A percentile compares a stretch with the other conserved stretches of the same genome.
phyloP scores from a whole-genome alignment of 2,888 invertebrate species.

The Frankliniella fusca region DNA sequence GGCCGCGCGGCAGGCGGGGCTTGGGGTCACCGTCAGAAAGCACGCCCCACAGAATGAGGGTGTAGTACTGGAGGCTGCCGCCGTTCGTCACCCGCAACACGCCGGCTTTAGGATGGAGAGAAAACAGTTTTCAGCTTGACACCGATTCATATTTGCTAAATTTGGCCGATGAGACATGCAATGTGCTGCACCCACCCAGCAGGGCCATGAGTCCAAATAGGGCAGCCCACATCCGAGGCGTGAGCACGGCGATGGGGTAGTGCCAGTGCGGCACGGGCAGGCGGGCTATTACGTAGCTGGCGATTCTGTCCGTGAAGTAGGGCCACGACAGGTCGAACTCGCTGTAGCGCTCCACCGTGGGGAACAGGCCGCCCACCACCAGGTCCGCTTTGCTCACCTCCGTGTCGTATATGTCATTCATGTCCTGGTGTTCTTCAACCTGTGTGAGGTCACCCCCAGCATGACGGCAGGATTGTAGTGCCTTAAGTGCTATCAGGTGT shows the following conservation, averaged over 20 bases:
- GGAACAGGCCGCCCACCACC: not conserved
- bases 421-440: too few species aligned
- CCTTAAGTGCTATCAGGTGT: too few species aligned
- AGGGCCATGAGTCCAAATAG: not conserved
- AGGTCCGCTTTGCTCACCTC: not conserved
- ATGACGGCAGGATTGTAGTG: too few species aligned
- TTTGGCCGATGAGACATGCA: too few species aligned
- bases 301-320: not conserved
- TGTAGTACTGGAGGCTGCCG: not conserved
- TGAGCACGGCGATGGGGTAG: not conserved
- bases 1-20: not conserved
- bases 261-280: not conserved
- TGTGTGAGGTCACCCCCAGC: too few species aligned
- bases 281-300: not conserved
- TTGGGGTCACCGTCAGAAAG: not conserved
- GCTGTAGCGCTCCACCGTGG: not conserved
- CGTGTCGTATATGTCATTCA: not conserved
- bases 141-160: too few species aligned
- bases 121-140: too few species aligned
- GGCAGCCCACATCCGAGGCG: not conserved
- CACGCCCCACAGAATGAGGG: not conserved
- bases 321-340: not conserved
- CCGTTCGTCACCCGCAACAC: not conserved
- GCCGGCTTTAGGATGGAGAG: not conserved
- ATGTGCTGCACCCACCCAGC: not conserved